Evolutionary conservation across 2,888 invertebrate species (phyloP).

Genomic region (Halictus quadricinctus): DNA sequence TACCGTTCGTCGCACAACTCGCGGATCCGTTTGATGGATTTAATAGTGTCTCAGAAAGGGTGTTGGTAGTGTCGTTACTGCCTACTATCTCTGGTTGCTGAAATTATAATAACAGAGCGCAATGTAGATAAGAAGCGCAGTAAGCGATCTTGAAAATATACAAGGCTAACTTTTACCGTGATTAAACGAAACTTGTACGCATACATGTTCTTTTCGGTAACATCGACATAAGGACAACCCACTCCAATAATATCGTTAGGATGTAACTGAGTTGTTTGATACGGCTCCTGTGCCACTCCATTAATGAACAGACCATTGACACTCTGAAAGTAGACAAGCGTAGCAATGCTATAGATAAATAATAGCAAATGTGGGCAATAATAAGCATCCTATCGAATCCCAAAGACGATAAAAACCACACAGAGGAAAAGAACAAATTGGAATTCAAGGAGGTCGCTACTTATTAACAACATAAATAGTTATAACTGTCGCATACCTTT

Average conservation of each 20-base stretch:
- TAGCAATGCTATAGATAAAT: not conserved
- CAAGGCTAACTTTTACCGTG: slow-evolving; percentile 39
- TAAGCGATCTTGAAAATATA: not conserved
- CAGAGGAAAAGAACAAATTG: not conserved
- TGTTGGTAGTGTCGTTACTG: not conserved
- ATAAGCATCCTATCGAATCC: too few species aligned
- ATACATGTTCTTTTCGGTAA: slow-evolving; percentile 28
- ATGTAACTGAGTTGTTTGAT: slow-evolving; percentile 79
- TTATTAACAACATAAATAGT: not conserved
- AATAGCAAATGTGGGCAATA: not conserved
- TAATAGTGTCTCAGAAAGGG: slow-evolving; percentile 9
- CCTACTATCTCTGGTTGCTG: not conserved
- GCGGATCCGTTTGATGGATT: not conserved
- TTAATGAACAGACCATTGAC: slow-evolving; percentile 86
- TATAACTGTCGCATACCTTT: slow-evolving; percentile 57
- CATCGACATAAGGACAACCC: slow-evolving; percentile 76
- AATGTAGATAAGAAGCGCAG: not conserved
- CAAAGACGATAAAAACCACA: not conserved
- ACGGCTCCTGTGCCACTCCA: slow-evolving; percentile 79
- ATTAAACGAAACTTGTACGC: slow-evolving; percentile 55
- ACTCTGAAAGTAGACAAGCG: slow-evolving; percentile 82
- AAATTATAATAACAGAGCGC: slow-evolving; percentile 2
- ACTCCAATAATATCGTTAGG: slow-evolving; percentile 84
- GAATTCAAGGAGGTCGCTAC: too few species aligned
- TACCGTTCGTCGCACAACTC: not conserved